A percentile compares a stretch with the other conserved stretches of the same genome.
These are phyloP conservation scores for Centropus unirufus DNA, from an alignment of 2,113 vertebrate species.

Conservation along the genomic window DNA sequence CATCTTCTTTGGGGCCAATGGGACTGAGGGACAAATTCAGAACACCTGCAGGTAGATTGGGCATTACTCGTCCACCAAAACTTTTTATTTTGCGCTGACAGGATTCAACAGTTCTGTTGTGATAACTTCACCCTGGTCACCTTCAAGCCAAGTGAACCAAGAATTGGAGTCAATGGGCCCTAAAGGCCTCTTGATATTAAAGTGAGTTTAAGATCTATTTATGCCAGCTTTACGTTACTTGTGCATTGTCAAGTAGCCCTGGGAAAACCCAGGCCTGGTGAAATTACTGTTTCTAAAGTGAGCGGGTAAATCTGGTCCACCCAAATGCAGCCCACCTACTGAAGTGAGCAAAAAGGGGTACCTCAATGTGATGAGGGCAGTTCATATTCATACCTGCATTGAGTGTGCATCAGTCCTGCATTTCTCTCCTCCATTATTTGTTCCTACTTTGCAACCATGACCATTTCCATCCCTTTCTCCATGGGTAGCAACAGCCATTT, in stretches of 20 bases:
- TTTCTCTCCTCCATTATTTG: not conserved
- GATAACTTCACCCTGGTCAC: not conserved
- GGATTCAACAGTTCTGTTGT: not conserved
- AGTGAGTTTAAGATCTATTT: not conserved
- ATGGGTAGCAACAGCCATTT: not conserved
- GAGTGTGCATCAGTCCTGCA: rapidly evolving
- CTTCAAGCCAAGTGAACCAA: not conserved
- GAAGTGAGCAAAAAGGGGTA: not conserved
- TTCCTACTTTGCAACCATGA: not conserved
- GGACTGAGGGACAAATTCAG: not conserved
- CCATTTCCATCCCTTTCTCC: not conserved
- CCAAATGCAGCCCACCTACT: not conserved
- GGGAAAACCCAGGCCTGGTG: not conserved
- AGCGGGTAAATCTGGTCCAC: not conserved
- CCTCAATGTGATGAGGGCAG: not conserved
- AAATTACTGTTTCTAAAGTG: not conserved
- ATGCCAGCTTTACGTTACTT: not conserved
- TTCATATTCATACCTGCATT: rapidly evolving
- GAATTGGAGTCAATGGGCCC: not conserved
- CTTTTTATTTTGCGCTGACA: not conserved
- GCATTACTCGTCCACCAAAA: not conserved
- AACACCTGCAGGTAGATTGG: not conserved
- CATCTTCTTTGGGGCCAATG: rapidly evolving
- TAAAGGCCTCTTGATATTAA: not conserved
- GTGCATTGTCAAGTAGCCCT: not conserved